Base-by-base conservation (phyloP, 30 jellyfish, hydroid and myxozoan genomes). In the Aurelia sp. region DNA sequence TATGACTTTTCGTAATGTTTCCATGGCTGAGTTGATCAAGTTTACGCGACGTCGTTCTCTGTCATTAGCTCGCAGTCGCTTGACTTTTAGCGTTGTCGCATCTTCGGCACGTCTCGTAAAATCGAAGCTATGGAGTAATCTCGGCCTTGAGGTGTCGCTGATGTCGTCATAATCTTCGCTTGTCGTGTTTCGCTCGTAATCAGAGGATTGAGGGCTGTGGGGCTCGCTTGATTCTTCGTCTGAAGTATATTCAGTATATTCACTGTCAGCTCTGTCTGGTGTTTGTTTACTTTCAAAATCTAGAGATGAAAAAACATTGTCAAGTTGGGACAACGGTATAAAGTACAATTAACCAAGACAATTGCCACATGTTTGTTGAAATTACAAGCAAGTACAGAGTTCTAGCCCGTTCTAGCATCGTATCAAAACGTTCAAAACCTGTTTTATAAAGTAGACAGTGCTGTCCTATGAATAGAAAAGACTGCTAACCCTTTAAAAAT, bases 31-130 rank as follows among this genome's bases (percentile, higher is more conserved):
- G 80, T 93, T 93, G 87, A 93, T 93, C 48, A 93, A 76, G n/a
- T 93, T 89, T 38, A 93, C 98, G 73, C 98, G 95, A 66, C 97
- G 87, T 63, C 98, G 91, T 73, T 93, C 98, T 19, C 98, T 72
- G 73, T 93, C 97, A 58, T 93, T 93, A 72, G 98, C 98, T 19
- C 97, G 91, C 71, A 93, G 67, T 33, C 98, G 96, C 59, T 81
- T 86, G 20, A 86, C 82, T 74, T 82, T 82, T 57, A 82, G 64
- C 63, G 92, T 47, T 21, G 92, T 78, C 15, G 92, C 70, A 19
- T 70, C 92, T 30, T 33, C 70, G 50, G 79, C 61, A 21, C 81
- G 86, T 19, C 78, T 71, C 20, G 79, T 57, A 44, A 69, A 53
- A 60, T 82, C 86, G 80, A 17, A 76, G 4, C 40, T 30, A 21